Base-by-base conservation (phyloP, 2,888 invertebrate genomes). In the Lasioglossum villosulum region DNA sequence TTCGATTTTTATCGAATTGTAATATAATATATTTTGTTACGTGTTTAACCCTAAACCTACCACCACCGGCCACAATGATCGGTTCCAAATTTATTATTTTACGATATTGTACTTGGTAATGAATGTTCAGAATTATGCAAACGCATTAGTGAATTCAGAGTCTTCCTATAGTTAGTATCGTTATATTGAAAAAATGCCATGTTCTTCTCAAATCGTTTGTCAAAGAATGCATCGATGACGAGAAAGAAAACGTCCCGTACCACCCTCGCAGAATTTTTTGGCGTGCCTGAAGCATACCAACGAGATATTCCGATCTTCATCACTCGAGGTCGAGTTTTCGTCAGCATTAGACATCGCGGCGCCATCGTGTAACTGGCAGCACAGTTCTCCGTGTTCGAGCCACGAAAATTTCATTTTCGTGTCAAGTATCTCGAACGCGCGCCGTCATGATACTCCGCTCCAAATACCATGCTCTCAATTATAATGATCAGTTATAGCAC, bases 341-440 rank as follows among this genome's bases (percentile, higher is more conserved):
- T 39, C 73, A 72, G 30, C 52, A 56, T 45, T 70, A 86, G 86
- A 86, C 78, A 48, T 81, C 48, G 81, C 63, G 85, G 81, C 78
- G 73, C 81, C 84, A 78, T 81, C 66, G 48, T 75, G n/a, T 19
- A 63, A 72, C 45, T 42, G 42, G 72, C 27, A 45, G 72, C 72
- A 59, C 48, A 73, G 45, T 80, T 77, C 66, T n/a, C 42, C 42
- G 30, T 42, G 68, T 39, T 34, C 66, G 72, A 81, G 72, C 48
- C 71, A 37, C 45, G 56, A 42, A 72, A 84, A 81, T 84, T 76
- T 72, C 72, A 30, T 76, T 78, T 56, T 19, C 27, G 56, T 19
- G 73, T 76, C 39, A 66, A 48, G 68, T 39, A 73, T 6, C 66
- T 23, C n/a, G 52, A 23, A 45, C 27, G 19, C 30, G 73, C 45